A percentile compares a stretch with the other conserved stretches of the same genome.
Evolutionary conservation across 2,113 vertebrate species (phyloP).

Genomic region (Bostrychus sinensis): DNA sequence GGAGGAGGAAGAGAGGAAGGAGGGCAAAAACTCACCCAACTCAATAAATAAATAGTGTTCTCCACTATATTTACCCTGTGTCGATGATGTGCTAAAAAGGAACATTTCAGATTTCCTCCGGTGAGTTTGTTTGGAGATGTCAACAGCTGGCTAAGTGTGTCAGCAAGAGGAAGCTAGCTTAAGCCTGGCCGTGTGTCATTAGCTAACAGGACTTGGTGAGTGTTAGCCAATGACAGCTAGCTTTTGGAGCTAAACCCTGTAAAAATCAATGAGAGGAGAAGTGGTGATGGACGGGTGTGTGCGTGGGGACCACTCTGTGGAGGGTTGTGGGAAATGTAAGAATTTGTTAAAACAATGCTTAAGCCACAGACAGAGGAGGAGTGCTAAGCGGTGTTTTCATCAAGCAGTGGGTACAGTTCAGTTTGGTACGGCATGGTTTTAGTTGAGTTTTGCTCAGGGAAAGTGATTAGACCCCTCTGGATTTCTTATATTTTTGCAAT

Average conservation of each 20-base stretch:
- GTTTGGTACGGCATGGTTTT: not conserved
- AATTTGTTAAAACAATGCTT: constrained; percentile 50
- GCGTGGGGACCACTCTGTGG: constrained; percentile 19
- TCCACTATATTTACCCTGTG: constrained; percentile 80
- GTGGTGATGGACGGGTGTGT: constrained; percentile 10
- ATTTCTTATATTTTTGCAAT: too few species aligned
- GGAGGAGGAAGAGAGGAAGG: constrained; percentile 39
- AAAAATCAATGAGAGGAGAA: constrained; percentile 20
- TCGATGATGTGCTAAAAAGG: constrained; percentile 75
- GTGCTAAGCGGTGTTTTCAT: constrained; percentile 55
- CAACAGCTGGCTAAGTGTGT: constrained; percentile 48
- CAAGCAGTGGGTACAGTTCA: not conserved
- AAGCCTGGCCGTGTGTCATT: constrained; percentile 17
- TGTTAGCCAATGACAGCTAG: constrained; percentile 30
- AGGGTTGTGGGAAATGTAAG: constrained; percentile 35
- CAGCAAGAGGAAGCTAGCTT: constrained; percentile 32
- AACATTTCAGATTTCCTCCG: constrained; percentile 53
- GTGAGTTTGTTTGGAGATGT: constrained; percentile 62
- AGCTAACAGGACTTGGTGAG: constrained; percentile 32
- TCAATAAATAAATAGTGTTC: constrained; percentile 72
- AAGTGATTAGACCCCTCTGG: too few species aligned
- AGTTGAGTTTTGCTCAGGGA: not conserved
- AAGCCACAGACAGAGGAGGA: constrained; percentile 49
- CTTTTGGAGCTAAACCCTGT: constrained; percentile 59
- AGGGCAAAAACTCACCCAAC: constrained; percentile 47